Conservation (phyloP, 1,140 invertebrate genomes). For the Scylla paramamosain region DNA sequence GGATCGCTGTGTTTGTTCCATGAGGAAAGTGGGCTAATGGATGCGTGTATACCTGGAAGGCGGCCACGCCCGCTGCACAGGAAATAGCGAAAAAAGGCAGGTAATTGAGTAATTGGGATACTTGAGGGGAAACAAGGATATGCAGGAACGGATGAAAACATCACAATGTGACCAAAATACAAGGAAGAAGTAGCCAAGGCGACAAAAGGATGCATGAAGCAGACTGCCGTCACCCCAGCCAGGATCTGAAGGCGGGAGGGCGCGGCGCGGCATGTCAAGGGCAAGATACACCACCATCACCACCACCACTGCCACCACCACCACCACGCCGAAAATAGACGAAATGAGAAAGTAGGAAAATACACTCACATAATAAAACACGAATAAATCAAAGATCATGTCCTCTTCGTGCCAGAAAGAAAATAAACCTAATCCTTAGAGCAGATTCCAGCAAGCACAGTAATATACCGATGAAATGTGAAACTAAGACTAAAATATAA, state of each 20-base stretch:
- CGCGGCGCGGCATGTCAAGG: too few relatives aligned
- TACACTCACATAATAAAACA: background rate
- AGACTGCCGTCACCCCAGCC: background rate
- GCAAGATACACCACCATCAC: background rate
- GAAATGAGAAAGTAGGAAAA: background rate
- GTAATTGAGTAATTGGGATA: background rate
- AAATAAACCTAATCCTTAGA: background rate
- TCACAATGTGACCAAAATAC: background rate
- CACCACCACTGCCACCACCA: background rate
- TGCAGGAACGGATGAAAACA: background rate
- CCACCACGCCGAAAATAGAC: background rate
- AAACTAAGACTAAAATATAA: background rate
- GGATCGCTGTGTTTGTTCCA: background rate
- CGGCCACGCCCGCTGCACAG: background rate
- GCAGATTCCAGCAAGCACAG: background rate
- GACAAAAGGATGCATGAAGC: background rate
- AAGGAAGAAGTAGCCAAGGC: background rate
- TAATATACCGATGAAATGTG: background rate
- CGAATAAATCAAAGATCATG: background rate
- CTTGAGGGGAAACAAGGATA: background rate
- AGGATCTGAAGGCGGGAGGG: too few relatives aligned
- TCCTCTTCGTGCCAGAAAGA: background rate
- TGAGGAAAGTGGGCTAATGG: background rate
- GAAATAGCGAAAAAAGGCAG: background rate
- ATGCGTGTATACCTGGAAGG: background rate